Conservation (phyloP, 2,113 vertebrate species). For the Stigmatopora nigra region DNA sequence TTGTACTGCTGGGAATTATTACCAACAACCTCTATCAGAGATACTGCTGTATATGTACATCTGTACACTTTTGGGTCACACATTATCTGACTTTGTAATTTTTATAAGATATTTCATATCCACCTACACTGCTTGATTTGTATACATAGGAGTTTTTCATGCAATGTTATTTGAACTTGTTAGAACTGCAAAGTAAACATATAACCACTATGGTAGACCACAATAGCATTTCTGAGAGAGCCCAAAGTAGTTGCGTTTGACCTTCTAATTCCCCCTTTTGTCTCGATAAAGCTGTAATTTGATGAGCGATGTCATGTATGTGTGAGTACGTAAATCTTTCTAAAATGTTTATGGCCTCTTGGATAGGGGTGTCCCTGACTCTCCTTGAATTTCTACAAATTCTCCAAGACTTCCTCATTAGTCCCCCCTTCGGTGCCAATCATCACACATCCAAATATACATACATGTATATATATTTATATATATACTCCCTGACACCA, state of each 20-base stretch:
- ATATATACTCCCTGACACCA: conserved; percentile 25
- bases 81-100: not conserved
- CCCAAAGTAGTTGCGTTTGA: not conserved
- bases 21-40: not conserved
- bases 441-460: conserved; percentile 22
- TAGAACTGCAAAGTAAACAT: too few species aligned
- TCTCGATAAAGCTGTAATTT: not conserved
- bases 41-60: not conserved
- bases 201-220: not conserved
- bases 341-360: conserved; percentile 3
- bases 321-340: not conserved
- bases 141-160: too few species aligned
- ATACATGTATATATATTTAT: too few species aligned
- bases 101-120: not conserved
- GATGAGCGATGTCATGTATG: not conserved
- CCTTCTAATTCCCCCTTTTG: not conserved
- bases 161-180: too few species aligned
- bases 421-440: not conserved
- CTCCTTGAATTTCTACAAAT: conserved; percentile 5
- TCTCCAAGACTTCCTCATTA: conserved; percentile 4
- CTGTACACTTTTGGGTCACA: not conserved
- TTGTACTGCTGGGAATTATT: not conserved
- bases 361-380: conserved; percentile 8
- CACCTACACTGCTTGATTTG: too few species aligned
- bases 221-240: not conserved